Evolutionary conservation across 2,113 vertebrate species (phyloP).

Genomic region (Protomyctophum bolini): DNA sequence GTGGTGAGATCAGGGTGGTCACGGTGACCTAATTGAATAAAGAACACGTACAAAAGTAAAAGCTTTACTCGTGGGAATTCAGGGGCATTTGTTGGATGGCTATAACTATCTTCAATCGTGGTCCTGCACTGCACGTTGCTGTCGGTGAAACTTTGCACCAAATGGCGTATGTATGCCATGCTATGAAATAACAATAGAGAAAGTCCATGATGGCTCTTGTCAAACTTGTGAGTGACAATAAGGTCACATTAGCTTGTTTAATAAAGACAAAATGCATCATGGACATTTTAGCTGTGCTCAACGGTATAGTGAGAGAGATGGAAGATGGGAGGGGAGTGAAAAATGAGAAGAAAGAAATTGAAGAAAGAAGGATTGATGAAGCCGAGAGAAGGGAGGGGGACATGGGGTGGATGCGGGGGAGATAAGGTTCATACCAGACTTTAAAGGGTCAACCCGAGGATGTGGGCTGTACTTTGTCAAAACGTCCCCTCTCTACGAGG

Average conservation of each 20-base stretch:
- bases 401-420: constrained; percentile 19
- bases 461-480: constrained; percentile 4
- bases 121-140: not conserved
- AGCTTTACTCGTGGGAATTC: no score
- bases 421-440: constrained; percentile 35
- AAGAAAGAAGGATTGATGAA: not conserved
- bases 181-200: not conserved
- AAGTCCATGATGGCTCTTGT: not conserved
- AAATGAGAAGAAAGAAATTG: not conserved
- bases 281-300: no score
- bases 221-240: no score
- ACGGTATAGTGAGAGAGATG: not conserved
- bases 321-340: not conserved
- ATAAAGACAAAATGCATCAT: no score
- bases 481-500: constrained; percentile 10
- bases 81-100: no score
- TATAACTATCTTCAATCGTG: not conserved
- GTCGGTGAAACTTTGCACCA: not conserved
- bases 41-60: no score
- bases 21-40: no score
- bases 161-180: not conserved
- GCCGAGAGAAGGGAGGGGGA: not conserved
- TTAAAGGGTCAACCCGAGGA: constrained; percentile 29
- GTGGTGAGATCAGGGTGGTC: no score
- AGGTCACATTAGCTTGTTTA: no score